phyloP scores from a whole-genome alignment of 2,888 invertebrate species.

The Lasioglossum malachurum region DNA sequence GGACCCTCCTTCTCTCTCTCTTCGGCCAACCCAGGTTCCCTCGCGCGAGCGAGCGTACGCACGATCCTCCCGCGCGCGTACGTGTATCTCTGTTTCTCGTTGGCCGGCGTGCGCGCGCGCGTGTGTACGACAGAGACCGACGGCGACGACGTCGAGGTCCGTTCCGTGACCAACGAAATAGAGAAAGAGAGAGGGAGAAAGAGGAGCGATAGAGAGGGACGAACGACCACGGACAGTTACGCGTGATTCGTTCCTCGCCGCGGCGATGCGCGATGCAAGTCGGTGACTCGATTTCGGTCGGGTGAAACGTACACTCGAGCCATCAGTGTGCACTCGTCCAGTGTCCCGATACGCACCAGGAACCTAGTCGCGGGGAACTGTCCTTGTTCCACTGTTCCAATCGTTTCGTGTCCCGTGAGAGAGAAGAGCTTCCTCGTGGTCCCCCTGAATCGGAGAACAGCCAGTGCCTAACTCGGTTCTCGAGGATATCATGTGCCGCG shows the following conservation, averaged over 20 bases:
- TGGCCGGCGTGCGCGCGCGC: conserved; percentile 2
- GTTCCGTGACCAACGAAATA: conserved; percentile 2
- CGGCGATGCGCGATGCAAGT: conserved; percentile 72
- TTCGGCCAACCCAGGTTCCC: conserved; percentile 20
- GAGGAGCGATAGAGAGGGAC: conserved; percentile 22
- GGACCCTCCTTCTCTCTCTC: conserved; percentile 49
- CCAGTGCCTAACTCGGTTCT: neutral
- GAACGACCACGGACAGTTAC: conserved; percentile 62
- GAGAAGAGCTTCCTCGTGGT: neutral
- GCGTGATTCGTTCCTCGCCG: conserved; percentile 68
- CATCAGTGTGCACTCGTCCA: conserved; percentile 59
- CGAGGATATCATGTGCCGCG: conserved; percentile 58
- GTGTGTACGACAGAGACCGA: conserved; percentile 17
- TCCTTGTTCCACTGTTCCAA: neutral
- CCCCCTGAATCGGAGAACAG: neutral
- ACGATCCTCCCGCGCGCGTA: conserved; percentile 35
- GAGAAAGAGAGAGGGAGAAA: conserved; percentile 12
- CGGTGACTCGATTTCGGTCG: conserved; percentile 69
- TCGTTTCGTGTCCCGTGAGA: neutral
- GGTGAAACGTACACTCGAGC: conserved; percentile 47
- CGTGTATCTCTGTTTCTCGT: conserved; percentile 21
- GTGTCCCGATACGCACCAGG: conserved; percentile 45
- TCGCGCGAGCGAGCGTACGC: conserved; percentile 30
- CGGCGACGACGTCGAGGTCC: conserved; percentile 8
- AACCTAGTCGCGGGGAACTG: neutral